Conservation (phyloP, 2,113 vertebrate species). For the Orycteropus afer region DNA sequence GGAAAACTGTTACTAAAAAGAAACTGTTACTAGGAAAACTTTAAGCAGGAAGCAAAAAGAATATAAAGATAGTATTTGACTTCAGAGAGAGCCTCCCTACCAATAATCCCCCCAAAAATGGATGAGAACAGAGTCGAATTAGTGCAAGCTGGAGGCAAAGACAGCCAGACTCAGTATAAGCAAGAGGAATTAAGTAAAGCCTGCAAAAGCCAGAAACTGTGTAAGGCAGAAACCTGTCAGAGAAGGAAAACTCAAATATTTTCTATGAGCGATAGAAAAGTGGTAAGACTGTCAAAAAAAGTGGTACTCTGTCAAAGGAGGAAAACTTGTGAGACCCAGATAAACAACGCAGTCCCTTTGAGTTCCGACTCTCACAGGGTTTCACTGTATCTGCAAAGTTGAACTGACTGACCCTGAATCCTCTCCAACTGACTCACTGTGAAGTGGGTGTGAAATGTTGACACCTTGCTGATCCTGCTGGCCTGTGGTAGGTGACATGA, state of each 20-base stretch:
- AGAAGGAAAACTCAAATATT: not conserved
- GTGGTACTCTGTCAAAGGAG: not conserved
- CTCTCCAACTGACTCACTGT: not conserved
- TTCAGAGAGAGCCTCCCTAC: not conserved
- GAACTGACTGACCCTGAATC: not conserved
- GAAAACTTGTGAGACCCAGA: not conserved
- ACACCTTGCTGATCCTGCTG: not conserved
- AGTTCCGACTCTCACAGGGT: not conserved
- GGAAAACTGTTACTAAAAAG: too few relatives aligned
- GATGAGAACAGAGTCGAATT: not conserved
- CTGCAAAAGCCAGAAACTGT: not conserved
- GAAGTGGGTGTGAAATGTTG: not conserved
- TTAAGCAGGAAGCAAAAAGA: constrained; percentile 28
- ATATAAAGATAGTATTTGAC: not conserved
- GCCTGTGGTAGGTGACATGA: not conserved
- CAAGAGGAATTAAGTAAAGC: not conserved
- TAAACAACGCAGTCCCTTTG: not conserved
- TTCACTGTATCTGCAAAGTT: not conserved
- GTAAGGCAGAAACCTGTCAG: not conserved
- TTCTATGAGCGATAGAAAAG: not conserved
- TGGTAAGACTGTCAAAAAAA: not conserved
- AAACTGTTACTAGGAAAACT: constrained; percentile 10
- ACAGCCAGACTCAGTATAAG: not conserved
- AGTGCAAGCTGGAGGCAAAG: not conserved
- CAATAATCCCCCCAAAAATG: not conserved